Conservation (phyloP, 2,113 vertebrate species). For the Micromys minutus region DNA sequence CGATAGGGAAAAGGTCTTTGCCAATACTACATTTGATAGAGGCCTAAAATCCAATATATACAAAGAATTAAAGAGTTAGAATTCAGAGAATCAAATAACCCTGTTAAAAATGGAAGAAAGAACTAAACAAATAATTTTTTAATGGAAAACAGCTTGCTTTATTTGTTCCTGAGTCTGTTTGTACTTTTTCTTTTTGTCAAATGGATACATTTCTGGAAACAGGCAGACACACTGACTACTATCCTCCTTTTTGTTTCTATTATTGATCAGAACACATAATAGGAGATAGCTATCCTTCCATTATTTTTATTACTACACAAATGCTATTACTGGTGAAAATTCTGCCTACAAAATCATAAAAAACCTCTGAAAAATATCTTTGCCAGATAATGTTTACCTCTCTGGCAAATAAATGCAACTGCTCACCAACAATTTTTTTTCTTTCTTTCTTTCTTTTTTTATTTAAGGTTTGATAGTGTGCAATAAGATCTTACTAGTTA, state of each 20-base stretch:
- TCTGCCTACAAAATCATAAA: slow-evolving; percentile 14
- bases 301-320: neutral
- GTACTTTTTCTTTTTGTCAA: slow-evolving; percentile 53
- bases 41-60: too few species aligned
- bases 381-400: neutral
- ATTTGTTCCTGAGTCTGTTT: slow-evolving; percentile 15
- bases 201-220: slow-evolving; percentile 5
- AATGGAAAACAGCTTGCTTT: slow-evolving; percentile 22
- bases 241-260: neutral
- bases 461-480: too few species aligned
- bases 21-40: too few species aligned
- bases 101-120: too few species aligned
- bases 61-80: too few species aligned
- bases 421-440: slow-evolving; percentile 1
- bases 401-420: neutral
- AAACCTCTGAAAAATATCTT: slow-evolving; percentile 14
- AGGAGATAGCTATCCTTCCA: neutral
- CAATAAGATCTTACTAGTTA: too few species aligned
- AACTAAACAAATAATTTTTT: too few species aligned
- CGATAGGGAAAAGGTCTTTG: too few species aligned
- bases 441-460: too few species aligned
- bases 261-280: neutral
- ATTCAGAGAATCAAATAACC: too few species aligned
- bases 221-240: neutral
- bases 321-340: slow-evolving; percentile 12